Conservation (phyloP, 1,140 invertebrate species). For the Brachystomella parvula region DNA sequence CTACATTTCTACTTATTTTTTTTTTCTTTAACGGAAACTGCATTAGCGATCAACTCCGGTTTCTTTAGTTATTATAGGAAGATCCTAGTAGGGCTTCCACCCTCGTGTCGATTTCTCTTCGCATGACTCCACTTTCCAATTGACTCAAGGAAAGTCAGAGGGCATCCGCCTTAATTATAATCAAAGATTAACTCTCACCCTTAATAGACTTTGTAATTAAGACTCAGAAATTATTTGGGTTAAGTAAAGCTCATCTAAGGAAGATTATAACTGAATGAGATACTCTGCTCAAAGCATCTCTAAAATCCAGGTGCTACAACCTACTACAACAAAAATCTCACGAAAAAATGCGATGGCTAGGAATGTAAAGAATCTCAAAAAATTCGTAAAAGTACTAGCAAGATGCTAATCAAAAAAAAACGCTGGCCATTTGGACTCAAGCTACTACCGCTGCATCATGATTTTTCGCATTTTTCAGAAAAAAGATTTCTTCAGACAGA, state of each 20-base stretch:
- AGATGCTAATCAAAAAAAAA: no score
- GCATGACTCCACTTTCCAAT: conserved; percentile 19
- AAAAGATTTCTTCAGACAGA: conserved; percentile 2
- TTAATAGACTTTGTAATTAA: background rate
- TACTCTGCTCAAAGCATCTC: no score
- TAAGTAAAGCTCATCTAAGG: no score
- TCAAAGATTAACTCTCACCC: background rate
- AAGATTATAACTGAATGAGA: no score
- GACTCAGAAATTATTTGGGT: background rate
- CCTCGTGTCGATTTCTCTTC: conserved; percentile 18
- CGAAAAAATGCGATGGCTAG: no score
- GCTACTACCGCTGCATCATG: no score
- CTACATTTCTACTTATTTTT: conserved; percentile 38
- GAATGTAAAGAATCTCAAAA: no score
- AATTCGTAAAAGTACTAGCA: no score
- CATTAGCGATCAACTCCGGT: conserved; percentile 32
- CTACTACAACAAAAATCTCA: no score
- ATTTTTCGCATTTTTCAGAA: no score
- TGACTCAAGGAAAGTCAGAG: background rate
- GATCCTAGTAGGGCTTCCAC: background rate
- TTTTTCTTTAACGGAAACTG: conserved; percentile 37
- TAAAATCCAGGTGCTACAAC: no score
- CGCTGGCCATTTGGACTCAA: no score
- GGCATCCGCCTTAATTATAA: background rate
- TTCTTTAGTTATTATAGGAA: conserved; percentile 22